phyloP scores from a whole-genome alignment of 2,797 vertebrate species.

The Melanotaenia boesemani region DNA sequence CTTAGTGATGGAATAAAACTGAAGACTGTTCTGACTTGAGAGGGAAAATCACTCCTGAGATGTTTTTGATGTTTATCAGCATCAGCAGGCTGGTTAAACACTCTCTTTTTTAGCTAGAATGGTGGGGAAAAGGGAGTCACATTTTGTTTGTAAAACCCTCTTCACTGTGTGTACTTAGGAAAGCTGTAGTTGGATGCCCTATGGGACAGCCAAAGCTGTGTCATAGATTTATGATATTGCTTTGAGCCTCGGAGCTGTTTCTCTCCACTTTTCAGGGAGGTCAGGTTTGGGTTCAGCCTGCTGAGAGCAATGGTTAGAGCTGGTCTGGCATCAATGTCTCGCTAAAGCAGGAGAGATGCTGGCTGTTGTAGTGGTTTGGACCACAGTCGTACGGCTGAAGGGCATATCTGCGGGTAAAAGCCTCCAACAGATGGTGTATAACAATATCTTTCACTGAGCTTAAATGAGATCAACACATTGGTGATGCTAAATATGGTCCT shows the following conservation, averaged over 20 bases:
- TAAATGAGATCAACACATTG: constrained; percentile 5
- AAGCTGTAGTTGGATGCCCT: constrained; percentile 9
- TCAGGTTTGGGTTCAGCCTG: constrained; percentile 33
- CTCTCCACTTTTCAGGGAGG: constrained; percentile 7
- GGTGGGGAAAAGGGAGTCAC: background rate
- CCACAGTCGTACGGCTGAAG: constrained; percentile 28
- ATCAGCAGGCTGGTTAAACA: constrained; percentile 1
- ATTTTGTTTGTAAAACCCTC: constrained; percentile 3
- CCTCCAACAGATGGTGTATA: constrained; percentile 5
- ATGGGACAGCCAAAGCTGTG: background rate
- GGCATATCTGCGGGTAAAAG: constrained; percentile 23
- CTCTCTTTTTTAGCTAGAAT: constrained; percentile 7
- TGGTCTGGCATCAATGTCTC: constrained; percentile 26
- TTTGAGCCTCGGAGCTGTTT: constrained; percentile 12
- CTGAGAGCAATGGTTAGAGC: background rate
- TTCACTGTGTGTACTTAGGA: background rate
- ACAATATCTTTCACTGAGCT: background rate
- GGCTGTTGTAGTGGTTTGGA: constrained; percentile 36
- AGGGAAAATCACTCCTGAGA: background rate
- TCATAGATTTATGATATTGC: constrained; percentile 25
- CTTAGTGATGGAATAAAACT: background rate
- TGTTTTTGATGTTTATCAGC: constrained; percentile 25
- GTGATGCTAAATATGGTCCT: background rate
- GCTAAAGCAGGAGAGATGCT: constrained; percentile 42
- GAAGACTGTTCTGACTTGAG: constrained; percentile 2